Conservation (phyloP, 1,140 invertebrate genomes). For the Trichoplusia ni region DNA sequence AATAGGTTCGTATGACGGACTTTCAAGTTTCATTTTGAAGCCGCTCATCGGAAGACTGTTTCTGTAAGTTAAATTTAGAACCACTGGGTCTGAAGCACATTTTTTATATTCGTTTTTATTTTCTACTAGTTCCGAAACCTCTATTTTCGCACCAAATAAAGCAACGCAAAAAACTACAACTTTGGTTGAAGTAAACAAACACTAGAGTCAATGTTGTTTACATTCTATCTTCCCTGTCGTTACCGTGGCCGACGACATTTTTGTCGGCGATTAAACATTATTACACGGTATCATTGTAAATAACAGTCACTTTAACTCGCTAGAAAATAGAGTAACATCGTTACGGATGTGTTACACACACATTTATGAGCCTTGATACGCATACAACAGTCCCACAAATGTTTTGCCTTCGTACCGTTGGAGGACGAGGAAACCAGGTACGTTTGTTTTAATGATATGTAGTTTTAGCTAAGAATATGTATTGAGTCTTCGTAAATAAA, state of each 20-base stretch:
- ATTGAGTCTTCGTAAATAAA: too few relatives aligned
- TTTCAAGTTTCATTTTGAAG: too few relatives aligned
- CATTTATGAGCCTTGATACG: slow-evolving; percentile 44
- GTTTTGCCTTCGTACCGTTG: not conserved
- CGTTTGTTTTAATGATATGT: not conserved
- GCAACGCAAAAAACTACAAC: slow-evolving; percentile 1
- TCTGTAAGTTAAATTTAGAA: too few relatives aligned
- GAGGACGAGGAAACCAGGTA: not conserved
- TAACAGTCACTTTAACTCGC: slow-evolving; percentile 31
- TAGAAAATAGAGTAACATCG: slow-evolving; percentile 38
- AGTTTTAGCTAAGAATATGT: too few relatives aligned
- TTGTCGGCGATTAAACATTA: slow-evolving; percentile 24
- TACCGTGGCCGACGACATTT: slow-evolving; percentile 7
- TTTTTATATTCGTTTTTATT: too few relatives aligned
- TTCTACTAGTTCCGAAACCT: too few relatives aligned
- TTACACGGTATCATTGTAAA: slow-evolving; percentile 12
- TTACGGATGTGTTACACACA: slow-evolving; percentile 33
- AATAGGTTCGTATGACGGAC: too few relatives aligned
- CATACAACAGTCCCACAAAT: slow-evolving; percentile 37
- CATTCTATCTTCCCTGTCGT: not conserved
- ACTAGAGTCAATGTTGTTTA: not conserved
- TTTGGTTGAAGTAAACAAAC: too few relatives aligned
- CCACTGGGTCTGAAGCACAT: too few relatives aligned
- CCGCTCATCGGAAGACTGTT: too few relatives aligned
- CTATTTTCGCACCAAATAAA: not conserved